Evolutionary conservation across 2,113 vertebrate species (phyloP).

Genomic region (Myrmophylax atrothorax): DNA sequence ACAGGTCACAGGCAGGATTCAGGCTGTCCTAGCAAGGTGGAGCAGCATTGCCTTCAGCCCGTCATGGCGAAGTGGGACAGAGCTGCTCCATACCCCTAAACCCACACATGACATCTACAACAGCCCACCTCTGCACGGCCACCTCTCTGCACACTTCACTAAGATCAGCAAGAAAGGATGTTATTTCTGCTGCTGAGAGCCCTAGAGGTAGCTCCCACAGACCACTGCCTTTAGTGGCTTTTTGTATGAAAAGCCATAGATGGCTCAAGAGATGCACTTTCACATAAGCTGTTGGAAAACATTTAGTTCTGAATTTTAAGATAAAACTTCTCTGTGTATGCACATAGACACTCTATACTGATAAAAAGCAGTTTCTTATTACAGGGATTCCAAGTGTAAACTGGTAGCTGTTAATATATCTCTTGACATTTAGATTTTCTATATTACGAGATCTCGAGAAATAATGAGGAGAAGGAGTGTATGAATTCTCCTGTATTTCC

Average conservation of each 20-base stretch:
- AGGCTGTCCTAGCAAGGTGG: accelerated
- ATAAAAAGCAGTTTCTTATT: slow-evolving; percentile 40
- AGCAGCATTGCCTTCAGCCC: background rate
- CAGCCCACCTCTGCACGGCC: background rate
- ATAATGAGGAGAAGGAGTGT: slow-evolving; percentile 15
- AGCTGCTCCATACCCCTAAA: background rate
- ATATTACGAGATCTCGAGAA: slow-evolving; percentile 16
- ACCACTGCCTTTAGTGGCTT: background rate
- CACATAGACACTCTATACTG: background rate
- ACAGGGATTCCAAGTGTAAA: slow-evolving; percentile 35
- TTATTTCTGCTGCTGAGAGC: background rate
- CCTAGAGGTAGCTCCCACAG: background rate
- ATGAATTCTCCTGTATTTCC: slow-evolving; percentile 32
- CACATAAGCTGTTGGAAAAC: slow-evolving; percentile 32
- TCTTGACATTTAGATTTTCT: slow-evolving; percentile 57
- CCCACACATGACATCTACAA: background rate
- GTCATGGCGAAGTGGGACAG: background rate
- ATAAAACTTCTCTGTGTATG: slow-evolving; percentile 23
- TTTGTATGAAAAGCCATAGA: background rate
- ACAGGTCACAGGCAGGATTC: background rate
- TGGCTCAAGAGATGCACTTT: background rate
- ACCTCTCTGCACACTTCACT: background rate
- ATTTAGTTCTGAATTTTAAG: slow-evolving; percentile 24
- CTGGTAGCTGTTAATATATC: slow-evolving; percentile 42
- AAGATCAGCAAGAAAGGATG: background rate